A percentile compares a stretch with the other conserved stretches of the same genome.
Conservation (phyloP, 2,797 vertebrate genomes). For the Streptopelia turtur region DNA sequence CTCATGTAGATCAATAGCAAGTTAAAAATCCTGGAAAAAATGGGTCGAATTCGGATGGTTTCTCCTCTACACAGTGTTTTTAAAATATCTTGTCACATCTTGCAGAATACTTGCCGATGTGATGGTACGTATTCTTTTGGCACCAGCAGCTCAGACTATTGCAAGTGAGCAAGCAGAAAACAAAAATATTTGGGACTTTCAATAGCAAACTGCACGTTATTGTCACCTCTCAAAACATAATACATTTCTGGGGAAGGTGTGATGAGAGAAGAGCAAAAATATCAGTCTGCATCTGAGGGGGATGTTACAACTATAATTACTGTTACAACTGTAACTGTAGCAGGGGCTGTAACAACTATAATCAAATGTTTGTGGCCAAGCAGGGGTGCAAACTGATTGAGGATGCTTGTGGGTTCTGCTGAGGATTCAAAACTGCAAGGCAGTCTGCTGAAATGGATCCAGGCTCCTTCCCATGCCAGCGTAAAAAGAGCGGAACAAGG, state of each 20-base stretch:
- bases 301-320: background rate
- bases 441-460: background rate
- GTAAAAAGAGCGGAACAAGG: background rate
- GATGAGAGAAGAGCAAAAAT: background rate
- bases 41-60: background rate
- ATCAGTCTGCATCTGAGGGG: background rate
- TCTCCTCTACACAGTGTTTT: background rate
- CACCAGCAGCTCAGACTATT: background rate
- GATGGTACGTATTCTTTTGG: background rate
- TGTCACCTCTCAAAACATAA: rapidly evolving
- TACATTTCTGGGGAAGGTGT: background rate
- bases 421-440: background rate
- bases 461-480: background rate
- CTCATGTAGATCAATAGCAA: background rate
- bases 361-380: background rate
- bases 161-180: background rate
- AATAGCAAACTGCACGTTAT: background rate
- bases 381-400: background rate
- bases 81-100: background rate
- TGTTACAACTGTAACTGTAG: background rate
- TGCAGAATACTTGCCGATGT: background rate
- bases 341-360: background rate
- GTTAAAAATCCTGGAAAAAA: background rate
- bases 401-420: background rate
- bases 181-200: background rate